Percentiles rank a stretch among this genome's conserved stretches.
Evolutionary conservation across 2,113 vertebrate species (phyloP).

Genomic region (Chrysemys picta): DNA sequence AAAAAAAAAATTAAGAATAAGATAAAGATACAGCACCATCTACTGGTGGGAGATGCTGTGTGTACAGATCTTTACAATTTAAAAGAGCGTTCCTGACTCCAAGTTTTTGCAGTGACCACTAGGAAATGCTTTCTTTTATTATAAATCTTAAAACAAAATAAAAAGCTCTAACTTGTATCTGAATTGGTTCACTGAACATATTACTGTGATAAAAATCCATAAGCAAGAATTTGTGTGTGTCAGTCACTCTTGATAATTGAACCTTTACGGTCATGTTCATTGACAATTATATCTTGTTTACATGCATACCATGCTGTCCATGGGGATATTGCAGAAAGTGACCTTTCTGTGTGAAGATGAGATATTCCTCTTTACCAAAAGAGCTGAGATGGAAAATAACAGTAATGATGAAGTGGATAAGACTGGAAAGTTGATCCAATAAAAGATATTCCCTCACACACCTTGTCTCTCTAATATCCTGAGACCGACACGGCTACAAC

Average conservation of each 20-base stretch:
- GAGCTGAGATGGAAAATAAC: neutral
- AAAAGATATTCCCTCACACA: neutral
- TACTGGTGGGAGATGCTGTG: neutral
- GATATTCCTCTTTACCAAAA: neutral
- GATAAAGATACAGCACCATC: neutral
- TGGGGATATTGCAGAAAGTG: neutral
- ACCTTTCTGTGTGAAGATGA: neutral
- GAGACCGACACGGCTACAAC: neutral
- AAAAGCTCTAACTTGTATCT: neutral
- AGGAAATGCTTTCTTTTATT: neutral
- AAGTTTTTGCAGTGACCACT: neutral
- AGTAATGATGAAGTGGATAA: fast-evolving
- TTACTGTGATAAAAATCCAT: neutral
- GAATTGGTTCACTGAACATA: neutral
- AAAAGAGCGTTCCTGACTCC: conserved; percentile 9
- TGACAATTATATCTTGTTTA: neutral
- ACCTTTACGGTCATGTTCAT: neutral
- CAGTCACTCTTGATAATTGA: neutral
- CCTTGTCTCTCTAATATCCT: neutral
- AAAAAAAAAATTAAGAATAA: neutral
- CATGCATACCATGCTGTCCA: neutral
- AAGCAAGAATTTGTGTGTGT: neutral
- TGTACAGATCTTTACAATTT: neutral
- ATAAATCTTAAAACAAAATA: neutral
- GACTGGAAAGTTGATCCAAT: neutral